Evolutionary conservation across 2,113 vertebrate genomes (phyloP).

Genomic region (Calyptomena viridis): DNA sequence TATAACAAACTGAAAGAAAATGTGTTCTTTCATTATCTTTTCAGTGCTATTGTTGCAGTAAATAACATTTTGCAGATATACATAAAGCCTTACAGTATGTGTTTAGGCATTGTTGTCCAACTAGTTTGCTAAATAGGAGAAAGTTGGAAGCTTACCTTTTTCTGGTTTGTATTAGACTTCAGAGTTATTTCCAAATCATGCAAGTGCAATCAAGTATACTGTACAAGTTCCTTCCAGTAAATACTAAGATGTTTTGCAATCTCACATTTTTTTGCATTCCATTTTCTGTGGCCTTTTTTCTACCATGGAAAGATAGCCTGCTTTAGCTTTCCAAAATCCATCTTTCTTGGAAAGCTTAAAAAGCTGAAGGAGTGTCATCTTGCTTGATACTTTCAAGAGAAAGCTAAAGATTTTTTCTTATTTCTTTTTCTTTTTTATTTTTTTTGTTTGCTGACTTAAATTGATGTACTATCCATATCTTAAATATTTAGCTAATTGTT

Average conservation of each 20-base stretch:
- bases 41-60: background rate
- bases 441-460: background rate
- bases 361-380: background rate
- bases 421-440: background rate
- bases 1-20: background rate
- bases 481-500: background rate
- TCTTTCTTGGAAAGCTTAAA: background rate
- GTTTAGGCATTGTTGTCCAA: background rate
- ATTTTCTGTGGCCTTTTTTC: background rate
- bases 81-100: background rate
- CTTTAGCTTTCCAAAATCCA: background rate
- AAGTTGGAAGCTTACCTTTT: background rate
- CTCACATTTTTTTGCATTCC: background rate
- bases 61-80: background rate
- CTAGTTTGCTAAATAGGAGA: background rate
- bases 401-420: background rate
- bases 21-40: background rate
- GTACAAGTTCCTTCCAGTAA: background rate
- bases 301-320: background rate
- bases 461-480: background rate
- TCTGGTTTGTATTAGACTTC: background rate
- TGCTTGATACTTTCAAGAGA: background rate
- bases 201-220: background rate
- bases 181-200: background rate
- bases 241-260: background rate